phyloP scores from a whole-genome alignment of 2,888 invertebrate species.

The Zelleria hepariella region DNA sequence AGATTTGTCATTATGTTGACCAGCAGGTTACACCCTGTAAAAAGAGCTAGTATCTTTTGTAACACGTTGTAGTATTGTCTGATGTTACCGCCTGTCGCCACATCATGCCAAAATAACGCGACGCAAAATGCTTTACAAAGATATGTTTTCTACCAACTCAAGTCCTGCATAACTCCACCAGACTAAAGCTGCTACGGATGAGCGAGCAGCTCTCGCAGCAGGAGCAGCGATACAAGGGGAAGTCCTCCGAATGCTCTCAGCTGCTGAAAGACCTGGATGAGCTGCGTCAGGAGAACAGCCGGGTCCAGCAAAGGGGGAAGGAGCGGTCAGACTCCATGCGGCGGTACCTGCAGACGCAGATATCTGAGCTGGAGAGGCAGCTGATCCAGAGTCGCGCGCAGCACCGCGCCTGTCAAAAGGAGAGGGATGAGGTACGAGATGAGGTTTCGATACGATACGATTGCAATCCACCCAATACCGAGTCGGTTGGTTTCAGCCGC shows the following conservation, averaged over 20 bases:
- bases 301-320: conserved; percentile 31
- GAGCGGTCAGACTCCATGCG: conserved; percentile 48
- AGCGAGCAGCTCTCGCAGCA: conserved; percentile 44
- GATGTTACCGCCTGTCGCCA: no score
- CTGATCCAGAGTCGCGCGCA: conserved; percentile 51
- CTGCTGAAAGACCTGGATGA: conserved; percentile 42
- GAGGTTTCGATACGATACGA: no score
- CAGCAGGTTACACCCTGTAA: no score
- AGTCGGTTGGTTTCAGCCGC: no score
- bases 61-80: no score
- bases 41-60: no score
- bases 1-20: no score
- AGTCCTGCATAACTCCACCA: background rate
- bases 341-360: conserved; percentile 45
- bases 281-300: conserved; percentile 31
- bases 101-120: no score
- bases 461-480: no score
- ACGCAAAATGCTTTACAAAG: no score
- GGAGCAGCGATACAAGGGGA: conserved; percentile 38
- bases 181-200: conserved; percentile 28
- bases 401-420: conserved; percentile 47
- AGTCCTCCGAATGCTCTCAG: conserved; percentile 32
- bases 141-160: no score
- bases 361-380: conserved; percentile 54
- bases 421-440: conserved; percentile 60